Evolutionary conservation across 2,797 vertebrate species (phyloP).

Genomic region (Pseudomugil tenellus): DNA sequence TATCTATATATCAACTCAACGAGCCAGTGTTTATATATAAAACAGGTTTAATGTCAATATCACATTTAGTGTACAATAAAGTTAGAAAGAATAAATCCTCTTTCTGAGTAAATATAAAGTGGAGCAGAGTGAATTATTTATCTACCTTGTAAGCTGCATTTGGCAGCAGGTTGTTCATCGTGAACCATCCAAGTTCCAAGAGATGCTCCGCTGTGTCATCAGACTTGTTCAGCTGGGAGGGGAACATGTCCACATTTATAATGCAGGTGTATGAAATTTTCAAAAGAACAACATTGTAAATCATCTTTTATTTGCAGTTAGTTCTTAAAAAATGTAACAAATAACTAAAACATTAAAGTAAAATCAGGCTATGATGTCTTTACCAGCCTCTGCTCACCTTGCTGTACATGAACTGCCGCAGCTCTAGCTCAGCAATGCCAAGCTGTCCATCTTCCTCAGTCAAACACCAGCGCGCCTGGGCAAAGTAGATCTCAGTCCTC

Average conservation of each 20-base stretch:
- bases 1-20: background rate
- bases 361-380: background rate
- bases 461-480: conserved; percentile 96
- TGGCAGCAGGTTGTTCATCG: conserved; percentile 97
- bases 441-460: conserved; percentile 98
- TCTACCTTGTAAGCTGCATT: conserved; percentile 95
- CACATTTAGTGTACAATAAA: background rate
- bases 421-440: conserved; percentile 96
- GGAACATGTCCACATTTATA: conserved; percentile 10
- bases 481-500: conserved; percentile 96
- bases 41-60: background rate
- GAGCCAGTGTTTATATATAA: background rate
- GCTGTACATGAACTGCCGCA: conserved; percentile 97
- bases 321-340: background rate
- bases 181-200: conserved; percentile 97
- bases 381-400: conserved; percentile 82
- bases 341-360: too few species aligned
- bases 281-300: background rate
- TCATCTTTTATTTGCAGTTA: background rate
- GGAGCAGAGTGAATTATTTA: background rate
- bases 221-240: conserved; percentile 92
- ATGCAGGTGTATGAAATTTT: background rate
- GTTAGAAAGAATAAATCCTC: background rate
- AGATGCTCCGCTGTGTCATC: conserved; percentile 98
- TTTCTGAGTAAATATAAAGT: background rate